Evolutionary conservation across 2,113 vertebrate species (phyloP), one percentile per base, ranked within the genome.

Genomic region (Mungos mungo): DNA sequence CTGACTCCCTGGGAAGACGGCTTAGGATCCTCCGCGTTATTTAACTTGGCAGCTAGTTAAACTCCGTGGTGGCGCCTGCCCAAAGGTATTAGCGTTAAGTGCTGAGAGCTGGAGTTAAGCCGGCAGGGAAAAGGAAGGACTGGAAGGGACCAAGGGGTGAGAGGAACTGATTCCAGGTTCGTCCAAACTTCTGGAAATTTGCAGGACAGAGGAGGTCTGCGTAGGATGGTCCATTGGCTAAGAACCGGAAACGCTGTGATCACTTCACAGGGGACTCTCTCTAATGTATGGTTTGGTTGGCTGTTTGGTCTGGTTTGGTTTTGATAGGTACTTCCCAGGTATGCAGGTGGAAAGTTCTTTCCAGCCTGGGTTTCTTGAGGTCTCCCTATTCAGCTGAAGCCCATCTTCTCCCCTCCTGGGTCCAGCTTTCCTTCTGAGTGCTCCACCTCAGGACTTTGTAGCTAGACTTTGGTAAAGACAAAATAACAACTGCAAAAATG

Each of bases 1-100:
- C 91, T 84, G 76, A 84, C 82, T 98, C 95, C 93, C 12, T 90
- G 97, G 96, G 90, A 88, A 98, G 97, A 96, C 60, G 89, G 98
- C 95, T 98, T 98, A 88, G 98, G 98, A 98, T 98, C 92, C 79
- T 98, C 97, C 6, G 45, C 0, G 13, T 98, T 98, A 99, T 98
- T 98, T 97, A 97, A 98, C 98, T 96, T 98, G 98, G 98, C 98
- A 98, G 98, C 97, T 98, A 94, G 97, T 98, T 98, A 98, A 98
- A 98, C 98, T 98, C 97, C 88, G 2, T 19, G 27, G 98, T 98
- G 97, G 97, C 98, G 97, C 97, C 98, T 98, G 98, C 98, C 98
- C 96, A 95, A 98, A 98, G 97, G 98, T 98, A 94, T 97, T 97
- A 98, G 90, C 21, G 7, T 98, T 96, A 96, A 96, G 80, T 96